Percentiles rank a stretch among this genome's conserved stretches.
Conservation (phyloP, 2,888 invertebrate genomes). For the Cataglyphis cursor region DNA sequence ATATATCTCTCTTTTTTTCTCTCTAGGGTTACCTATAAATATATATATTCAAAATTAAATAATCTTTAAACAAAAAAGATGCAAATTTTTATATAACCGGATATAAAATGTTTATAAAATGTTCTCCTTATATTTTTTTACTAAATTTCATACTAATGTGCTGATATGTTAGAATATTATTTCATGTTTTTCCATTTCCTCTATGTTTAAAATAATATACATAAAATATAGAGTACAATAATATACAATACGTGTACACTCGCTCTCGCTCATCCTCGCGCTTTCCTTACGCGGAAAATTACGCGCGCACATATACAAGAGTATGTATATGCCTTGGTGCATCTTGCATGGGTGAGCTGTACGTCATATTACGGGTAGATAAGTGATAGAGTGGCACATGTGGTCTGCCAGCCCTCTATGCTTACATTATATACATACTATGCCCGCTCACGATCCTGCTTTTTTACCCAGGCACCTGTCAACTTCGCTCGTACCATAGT, state of each 20-base stretch:
- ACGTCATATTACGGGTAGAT: conserved; percentile 83
- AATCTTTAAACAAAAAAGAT: not conserved
- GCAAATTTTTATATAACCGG: not conserved
- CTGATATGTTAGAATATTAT: not conserved
- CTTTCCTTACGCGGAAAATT: conserved; percentile 31
- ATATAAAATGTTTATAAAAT: not conserved
- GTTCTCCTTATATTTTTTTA: too few relatives aligned
- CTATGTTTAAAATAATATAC: not conserved
- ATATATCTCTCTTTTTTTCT: not conserved
- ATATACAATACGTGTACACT: not conserved
- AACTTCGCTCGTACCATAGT: conserved; percentile 83
- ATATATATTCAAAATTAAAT: not conserved
- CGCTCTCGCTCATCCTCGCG: conserved; percentile 23
- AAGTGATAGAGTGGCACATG: conserved; percentile 85
- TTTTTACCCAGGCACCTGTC: conserved; percentile 86
- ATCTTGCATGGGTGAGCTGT: conserved; percentile 76
- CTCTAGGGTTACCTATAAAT: not conserved
- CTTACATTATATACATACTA: conserved; percentile 82
- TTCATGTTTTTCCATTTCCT: not conserved
- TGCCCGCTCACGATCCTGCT: conserved; percentile 72
- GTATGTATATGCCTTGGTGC: conserved; percentile 62
- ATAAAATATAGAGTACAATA: too few relatives aligned
- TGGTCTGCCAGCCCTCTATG: conserved; percentile 85
- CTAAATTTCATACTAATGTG: not conserved
- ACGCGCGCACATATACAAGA: conserved; percentile 31